Conservation (phyloP, 2,797 vertebrate genomes). For the Enteromius argenteus region DNA sequence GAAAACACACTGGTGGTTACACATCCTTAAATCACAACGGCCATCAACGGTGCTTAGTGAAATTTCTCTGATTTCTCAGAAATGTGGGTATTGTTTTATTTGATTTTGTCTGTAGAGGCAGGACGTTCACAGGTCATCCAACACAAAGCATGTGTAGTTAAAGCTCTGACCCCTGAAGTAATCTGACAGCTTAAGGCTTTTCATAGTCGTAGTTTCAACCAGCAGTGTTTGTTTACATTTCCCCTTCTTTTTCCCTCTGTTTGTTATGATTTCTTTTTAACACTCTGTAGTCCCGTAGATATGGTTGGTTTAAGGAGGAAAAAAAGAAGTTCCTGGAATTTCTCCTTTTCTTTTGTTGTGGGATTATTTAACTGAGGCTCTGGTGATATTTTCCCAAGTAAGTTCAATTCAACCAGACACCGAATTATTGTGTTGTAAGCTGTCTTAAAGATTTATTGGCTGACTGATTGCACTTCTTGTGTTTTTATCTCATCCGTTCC, state of each 20-base stretch:
- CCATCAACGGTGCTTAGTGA: slow-evolving; percentile 74
- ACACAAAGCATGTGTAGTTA: slow-evolving; percentile 72
- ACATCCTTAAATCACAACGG: slow-evolving; percentile 73
- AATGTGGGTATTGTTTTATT: slow-evolving; percentile 77
- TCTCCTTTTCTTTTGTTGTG: slow-evolving; percentile 36
- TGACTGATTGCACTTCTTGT: slow-evolving; percentile 13
- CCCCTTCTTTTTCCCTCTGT: slow-evolving; percentile 64
- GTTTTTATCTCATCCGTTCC: not conserved
- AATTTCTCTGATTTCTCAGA: slow-evolving; percentile 74
- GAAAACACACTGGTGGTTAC: slow-evolving; percentile 63
- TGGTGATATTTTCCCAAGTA: slow-evolving; percentile 50
- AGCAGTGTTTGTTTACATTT: slow-evolving; percentile 71
- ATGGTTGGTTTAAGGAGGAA: slow-evolving; percentile 45
- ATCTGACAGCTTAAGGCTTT: slow-evolving; percentile 75
- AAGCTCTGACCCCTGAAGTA: slow-evolving; percentile 76
- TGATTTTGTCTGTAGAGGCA: slow-evolving; percentile 76
- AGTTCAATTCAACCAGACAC: slow-evolving; percentile 34
- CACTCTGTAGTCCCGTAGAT: slow-evolving; percentile 39
- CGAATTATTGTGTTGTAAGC: slow-evolving; percentile 7
- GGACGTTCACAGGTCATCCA: slow-evolving; percentile 70
- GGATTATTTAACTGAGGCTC: slow-evolving; percentile 28
- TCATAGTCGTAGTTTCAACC: slow-evolving; percentile 68
- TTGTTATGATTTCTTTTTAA: slow-evolving; percentile 69
- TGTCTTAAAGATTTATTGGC: slow-evolving; percentile 5
- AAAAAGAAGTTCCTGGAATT: slow-evolving; percentile 43